A percentile compares a stretch with the other conserved stretches of the same genome.
phyloP scores from a whole-genome alignment of 1,140 invertebrate species.

The Anastrepha ludens region DNA sequence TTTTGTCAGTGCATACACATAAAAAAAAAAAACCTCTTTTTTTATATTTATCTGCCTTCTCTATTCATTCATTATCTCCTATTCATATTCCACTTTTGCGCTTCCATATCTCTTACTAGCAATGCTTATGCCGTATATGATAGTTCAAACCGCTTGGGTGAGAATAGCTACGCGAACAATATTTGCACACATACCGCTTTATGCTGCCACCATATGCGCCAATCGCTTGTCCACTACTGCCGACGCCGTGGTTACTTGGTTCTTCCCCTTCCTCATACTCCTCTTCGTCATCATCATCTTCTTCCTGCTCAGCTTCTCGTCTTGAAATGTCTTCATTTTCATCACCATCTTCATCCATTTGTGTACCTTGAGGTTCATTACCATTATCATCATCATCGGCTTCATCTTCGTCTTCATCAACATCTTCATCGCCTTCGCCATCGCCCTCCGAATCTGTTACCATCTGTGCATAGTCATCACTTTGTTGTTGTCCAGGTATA shows the following conservation, averaged over 20 bases:
- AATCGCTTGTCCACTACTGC: not conserved
- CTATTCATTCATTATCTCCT: not conserved
- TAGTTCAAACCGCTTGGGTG: constrained; percentile 36
- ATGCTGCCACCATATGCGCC: not conserved
- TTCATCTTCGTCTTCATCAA: not conserved
- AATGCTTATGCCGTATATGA: constrained; percentile 45
- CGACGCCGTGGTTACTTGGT: not conserved
- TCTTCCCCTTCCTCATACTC: not conserved
- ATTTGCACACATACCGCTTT: constrained; percentile 35
- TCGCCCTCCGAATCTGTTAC: constrained; percentile 27
- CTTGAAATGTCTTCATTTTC: not conserved
- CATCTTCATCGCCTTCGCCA: not conserved
- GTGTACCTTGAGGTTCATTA: constrained; percentile 27
- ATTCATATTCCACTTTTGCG: too few relatives aligned
- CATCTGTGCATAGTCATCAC: constrained; percentile 43
- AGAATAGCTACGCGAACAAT: constrained; percentile 29
- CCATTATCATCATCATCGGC: constrained; percentile 27
- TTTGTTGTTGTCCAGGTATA: constrained; percentile 1
- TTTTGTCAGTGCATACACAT: constrained; percentile 14
- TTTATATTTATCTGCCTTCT: not conserved
- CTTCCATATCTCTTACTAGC: not conserved
- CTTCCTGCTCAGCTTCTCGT: not conserved
- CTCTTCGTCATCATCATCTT: constrained; percentile 1
- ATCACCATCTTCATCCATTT: constrained; percentile 31
- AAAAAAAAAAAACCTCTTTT: not conserved